phyloP scores from a whole-genome alignment of 2,797 vertebrate species.

The Paedocypris micromegethes region DNA sequence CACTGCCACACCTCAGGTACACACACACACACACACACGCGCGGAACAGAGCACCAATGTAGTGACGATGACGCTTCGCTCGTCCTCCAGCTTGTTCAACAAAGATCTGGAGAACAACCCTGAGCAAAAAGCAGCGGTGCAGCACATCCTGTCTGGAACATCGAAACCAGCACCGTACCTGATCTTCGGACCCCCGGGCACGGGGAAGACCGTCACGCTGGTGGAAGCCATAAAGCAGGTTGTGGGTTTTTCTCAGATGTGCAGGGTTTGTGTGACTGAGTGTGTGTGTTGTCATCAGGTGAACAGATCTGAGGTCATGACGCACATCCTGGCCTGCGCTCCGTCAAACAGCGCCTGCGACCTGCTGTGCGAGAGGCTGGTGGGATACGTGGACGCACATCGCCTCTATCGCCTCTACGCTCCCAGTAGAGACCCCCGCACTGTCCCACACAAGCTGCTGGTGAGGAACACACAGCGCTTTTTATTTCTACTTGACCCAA shows the following conservation, averaged over 20 bases:
- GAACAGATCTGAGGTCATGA: constrained; percentile 56
- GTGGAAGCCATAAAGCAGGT: constrained; percentile 85
- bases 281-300: constrained; percentile 59
- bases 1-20: constrained; percentile 60
- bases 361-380: constrained; percentile 74
- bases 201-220: constrained; percentile 80
- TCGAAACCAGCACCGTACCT: constrained; percentile 79
- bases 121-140: constrained; percentile 73
- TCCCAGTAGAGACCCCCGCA: constrained; percentile 60
- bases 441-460: constrained; percentile 68
- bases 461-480: constrained; percentile 50
- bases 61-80: background rate
- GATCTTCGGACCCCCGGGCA: constrained; percentile 82
- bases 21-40: background rate
- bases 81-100: constrained; percentile 63
- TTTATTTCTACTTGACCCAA: too few species aligned
- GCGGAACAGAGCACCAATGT: background rate
- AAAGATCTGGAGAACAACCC: constrained; percentile 67
- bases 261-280: constrained; percentile 2
- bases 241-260: background rate
- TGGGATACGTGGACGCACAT: constrained; percentile 59
- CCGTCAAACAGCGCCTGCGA: constrained; percentile 80
- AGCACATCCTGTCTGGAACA: constrained; percentile 65
- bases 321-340: constrained; percentile 75
- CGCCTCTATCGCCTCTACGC: constrained; percentile 73